A percentile compares a stretch with the other conserved stretches of the same genome.
Evolutionary conservation across 2,113 vertebrate species (phyloP).

Genomic region (Pedetes capensis): DNA sequence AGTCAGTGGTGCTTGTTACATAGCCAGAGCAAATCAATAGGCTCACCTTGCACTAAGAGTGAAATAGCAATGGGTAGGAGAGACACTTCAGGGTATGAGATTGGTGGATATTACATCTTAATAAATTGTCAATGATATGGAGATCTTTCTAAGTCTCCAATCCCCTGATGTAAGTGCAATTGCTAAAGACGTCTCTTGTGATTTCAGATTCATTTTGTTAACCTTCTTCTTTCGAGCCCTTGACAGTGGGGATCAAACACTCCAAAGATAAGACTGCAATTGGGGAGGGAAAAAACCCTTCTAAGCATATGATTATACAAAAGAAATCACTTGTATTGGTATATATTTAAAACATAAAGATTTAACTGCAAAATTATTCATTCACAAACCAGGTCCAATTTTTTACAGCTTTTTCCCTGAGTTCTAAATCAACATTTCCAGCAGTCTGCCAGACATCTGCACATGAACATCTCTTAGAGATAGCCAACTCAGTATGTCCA

Average conservation of each 20-base stretch:
- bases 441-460: slow-evolving; percentile 62
- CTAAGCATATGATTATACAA: neutral
- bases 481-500: slow-evolving; percentile 26
- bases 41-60: too few relatives aligned
- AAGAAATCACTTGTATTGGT: neutral
- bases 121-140: neutral
- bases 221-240: neutral
- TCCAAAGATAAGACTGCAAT: neutral
- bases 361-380: slow-evolving; percentile 36
- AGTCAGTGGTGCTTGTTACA: neutral
- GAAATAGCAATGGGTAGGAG: neutral
- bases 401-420: slow-evolving; percentile 7
- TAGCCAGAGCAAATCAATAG: neutral
- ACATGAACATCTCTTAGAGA: neutral
- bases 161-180: neutral
- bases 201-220: neutral
- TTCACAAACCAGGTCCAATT: slow-evolving; percentile 49
- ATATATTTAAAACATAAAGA: slow-evolving; percentile 8
- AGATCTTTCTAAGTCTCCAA: neutral
- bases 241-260: neutral
- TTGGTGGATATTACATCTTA: neutral
- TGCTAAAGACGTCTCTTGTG: neutral
- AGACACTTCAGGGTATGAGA: neutral
- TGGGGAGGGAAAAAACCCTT: neutral
- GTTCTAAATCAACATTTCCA: slow-evolving; percentile 36